A percentile compares a stretch with the other conserved stretches of the same genome.
phyloP scores from a whole-genome alignment of 2,888 invertebrate species.

The Calameuta filiformis region DNA sequence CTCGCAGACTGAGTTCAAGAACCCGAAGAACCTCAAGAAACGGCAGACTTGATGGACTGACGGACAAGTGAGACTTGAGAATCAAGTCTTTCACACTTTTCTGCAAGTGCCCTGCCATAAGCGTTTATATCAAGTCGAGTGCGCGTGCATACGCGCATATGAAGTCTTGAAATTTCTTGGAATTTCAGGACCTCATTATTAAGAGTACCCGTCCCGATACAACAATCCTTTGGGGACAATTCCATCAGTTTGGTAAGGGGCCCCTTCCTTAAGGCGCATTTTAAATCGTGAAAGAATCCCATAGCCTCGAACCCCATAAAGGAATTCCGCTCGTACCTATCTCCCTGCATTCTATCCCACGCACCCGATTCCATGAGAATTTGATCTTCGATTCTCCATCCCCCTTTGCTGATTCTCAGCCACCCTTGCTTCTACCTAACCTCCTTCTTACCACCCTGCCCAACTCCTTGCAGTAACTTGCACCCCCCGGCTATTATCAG shows the following conservation, averaged over 20 bases:
- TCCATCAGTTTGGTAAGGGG: slow-evolving; percentile 16
- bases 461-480: not conserved
- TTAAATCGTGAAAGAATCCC: slow-evolving; percentile 30
- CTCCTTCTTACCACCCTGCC: not conserved
- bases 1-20: slow-evolving; percentile 7
- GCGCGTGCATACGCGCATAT: not conserved
- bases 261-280: slow-evolving; percentile 28
- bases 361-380: slow-evolving; percentile 16
- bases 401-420: slow-evolving; percentile 9
- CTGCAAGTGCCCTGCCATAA: not conserved
- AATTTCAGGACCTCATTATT: not conserved
- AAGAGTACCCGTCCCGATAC: not conserved
- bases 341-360: slow-evolving; percentile 14
- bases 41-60: not conserved
- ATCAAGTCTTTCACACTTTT: not conserved
- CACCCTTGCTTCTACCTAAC: not conserved
- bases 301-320: slow-evolving; percentile 17
- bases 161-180: not conserved
- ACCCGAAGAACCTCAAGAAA: not conserved
- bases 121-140: not conserved
- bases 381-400: slow-evolving; percentile 1
- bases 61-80: not conserved
- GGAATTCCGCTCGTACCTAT: slow-evolving; percentile 21
- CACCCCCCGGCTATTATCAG: not conserved
- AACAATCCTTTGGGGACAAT: slow-evolving; percentile 17